phyloP scores from a whole-genome alignment of 2,888 invertebrate species.

The Julus scanicus region DNA sequence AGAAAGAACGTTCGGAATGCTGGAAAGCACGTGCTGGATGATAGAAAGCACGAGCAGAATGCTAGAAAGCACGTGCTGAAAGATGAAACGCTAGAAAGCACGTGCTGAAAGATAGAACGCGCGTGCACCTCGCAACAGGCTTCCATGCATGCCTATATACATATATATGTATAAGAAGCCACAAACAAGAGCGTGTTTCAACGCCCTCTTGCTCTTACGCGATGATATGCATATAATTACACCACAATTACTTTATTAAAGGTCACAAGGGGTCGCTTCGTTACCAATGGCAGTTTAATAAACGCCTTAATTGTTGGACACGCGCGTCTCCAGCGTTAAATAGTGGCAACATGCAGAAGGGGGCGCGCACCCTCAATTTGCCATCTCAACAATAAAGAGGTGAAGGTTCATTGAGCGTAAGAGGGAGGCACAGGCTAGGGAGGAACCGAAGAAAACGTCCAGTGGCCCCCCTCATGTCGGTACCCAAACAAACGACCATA shows the following conservation, averaged over 20 bases:
- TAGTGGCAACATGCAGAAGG: neutral
- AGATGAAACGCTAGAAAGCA: too few relatives aligned
- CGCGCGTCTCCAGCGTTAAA: neutral
- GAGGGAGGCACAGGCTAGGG: neutral
- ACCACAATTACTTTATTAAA: neutral
- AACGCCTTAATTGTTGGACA: neutral
- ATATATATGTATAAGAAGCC: too few relatives aligned
- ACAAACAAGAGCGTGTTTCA: neutral
- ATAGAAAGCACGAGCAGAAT: too few relatives aligned
- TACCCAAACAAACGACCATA: neutral
- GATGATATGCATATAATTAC: constrained; percentile 1
- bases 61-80: too few relatives aligned
- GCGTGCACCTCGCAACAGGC: too few relatives aligned
- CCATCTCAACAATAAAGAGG: neutral
- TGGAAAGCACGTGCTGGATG: too few relatives aligned
- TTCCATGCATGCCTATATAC: too few relatives aligned
- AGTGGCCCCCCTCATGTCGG: neutral
- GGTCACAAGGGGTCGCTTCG: constrained; percentile 21
- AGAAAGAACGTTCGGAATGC: too few relatives aligned
- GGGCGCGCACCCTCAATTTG: neutral
- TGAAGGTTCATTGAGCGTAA: neutral
- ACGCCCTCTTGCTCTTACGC: neutral
- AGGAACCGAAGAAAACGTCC: neutral
- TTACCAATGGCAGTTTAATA: constrained; percentile 5
- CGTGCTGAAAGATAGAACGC: too few relatives aligned